Evolutionary conservation across 2,797 vertebrate species (phyloP), one percentile per base, ranked within the genome.

Genomic region (Epinephelus awoara): DNA sequence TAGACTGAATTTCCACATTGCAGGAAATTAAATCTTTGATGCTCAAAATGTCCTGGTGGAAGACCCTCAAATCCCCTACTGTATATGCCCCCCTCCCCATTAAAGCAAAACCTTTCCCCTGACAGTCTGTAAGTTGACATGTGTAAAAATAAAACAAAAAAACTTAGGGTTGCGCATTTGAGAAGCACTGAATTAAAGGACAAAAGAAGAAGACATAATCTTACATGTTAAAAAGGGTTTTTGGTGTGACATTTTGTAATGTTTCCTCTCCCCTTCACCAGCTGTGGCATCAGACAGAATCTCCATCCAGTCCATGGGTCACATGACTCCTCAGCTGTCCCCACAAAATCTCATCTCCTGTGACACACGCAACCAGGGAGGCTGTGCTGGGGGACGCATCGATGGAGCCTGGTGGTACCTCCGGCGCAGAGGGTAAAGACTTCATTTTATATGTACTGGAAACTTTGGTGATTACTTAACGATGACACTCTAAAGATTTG

Each of bases 391-490:
- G 0, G 97, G 98, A 0, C 96, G 94, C 1, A 85, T 99, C 0
- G 98, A 99, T 0, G 96, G 98, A 0, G 98, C 98, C 75, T 99
- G 98, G 98, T 99, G 98, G 98, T 99, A 94, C 93, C 95, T 99
- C 15, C 94, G 97, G 2, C 95, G 97, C 54, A 85, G 96, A 84
- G 98, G 98, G 98, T 99, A 83, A 82, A 82, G 34, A 4, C 12
- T 27, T 25, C 1, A 5, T 50, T 23, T 49, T 11, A 6, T 23
- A 46, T 25, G 17, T 54, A 19, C 49, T 67, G 9, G 2, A 44
- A 34, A 55, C 0, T 23, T 14, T 8, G 7, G 2, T 1, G 10
- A 42, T 50, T 34, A 34, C 7, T 34, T 34, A 7, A 34, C 8
- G 12, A 40, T 65, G 21, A 15, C 4, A 14, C 44, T 46, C 12